Base-by-base conservation (phyloP, 2,797 vertebrate genomes). In the Hirundo rustica region DNA sequence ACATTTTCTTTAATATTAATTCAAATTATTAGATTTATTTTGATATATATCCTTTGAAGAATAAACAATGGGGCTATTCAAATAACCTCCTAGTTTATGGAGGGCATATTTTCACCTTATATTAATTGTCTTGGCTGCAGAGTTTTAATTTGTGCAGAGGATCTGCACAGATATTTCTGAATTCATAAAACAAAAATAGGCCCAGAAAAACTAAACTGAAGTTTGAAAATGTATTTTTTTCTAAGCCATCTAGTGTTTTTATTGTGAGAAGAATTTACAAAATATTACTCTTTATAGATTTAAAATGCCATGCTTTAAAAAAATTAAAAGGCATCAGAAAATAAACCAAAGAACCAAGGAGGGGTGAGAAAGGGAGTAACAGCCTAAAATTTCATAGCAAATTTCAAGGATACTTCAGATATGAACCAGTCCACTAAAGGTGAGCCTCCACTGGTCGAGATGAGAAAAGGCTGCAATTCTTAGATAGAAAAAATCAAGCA, bases 381-480 rank as follows among this genome's bases (percentile, higher is more conserved):
- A 71, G 16, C 15, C 27, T 61, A 71, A 54, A 18, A 61, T 68
- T 85, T 83, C 32, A 50, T 19, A 19, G 25, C 29, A 27, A 19
- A 75, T 84, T 81, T 80, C 50, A 54, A 44, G 64, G 80, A 47
- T 57, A 68, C 9, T 80, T 70, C 3, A 1, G 11, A 19, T 64
- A 40, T 66, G 53, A 67, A 50, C 25, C 16, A 44, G 17, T 23
- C 44, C 19, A 7, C 27, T 73, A 53, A 57, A 71, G 34, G 12
- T 64, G 10, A 53, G 15, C 22, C 25, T 71, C 25, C 15, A 21
- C 9, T 0, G 0, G 25, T 16, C 0, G 2, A 47, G 40, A 48
- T 34, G 38, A 18, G 30, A 32, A 58, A 85, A 42, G 19, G 11
- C 19, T 91, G 66, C 11, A 40, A 62, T 79, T 34, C 51, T 7